A percentile compares a stretch with the other conserved stretches of the same genome.
phyloP scores from a whole-genome alignment of 2,797 vertebrate species.

The Coregonus suidteri region DNA sequence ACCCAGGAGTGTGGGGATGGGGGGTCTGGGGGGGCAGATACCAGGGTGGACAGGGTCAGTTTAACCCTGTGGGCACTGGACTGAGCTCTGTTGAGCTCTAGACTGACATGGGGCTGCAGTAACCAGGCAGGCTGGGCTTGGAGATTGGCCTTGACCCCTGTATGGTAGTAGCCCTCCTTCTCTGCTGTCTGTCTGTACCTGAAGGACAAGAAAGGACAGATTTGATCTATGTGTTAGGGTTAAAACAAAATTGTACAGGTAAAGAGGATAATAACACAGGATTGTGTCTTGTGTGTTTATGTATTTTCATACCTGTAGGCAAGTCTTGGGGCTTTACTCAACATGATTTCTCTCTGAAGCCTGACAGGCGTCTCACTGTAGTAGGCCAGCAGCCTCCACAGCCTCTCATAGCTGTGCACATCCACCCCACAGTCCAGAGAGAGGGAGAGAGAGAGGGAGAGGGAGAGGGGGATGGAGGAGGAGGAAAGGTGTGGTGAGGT shows the following conservation, averaged over 20 bases:
- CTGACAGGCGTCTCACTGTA: slow-evolving; percentile 90
- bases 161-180: slow-evolving; percentile 86
- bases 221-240: neutral
- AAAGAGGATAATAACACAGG: neutral
- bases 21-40: slow-evolving; percentile 9
- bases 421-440: slow-evolving; percentile 83
- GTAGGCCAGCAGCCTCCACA: slow-evolving; percentile 94
- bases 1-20: slow-evolving; percentile 79
- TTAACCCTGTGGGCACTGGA: slow-evolving; percentile 81
- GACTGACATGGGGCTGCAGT: slow-evolving; percentile 80
- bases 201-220: slow-evolving; percentile 56
- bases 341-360: slow-evolving; percentile 79
- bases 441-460: slow-evolving; percentile 70
- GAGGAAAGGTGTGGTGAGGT: slow-evolving; percentile 61
- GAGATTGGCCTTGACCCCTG: slow-evolving; percentile 84
- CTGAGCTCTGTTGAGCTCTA: slow-evolving; percentile 84
- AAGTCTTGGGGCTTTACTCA: slow-evolving; percentile 75
- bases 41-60: slow-evolving; percentile 58
- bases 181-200: slow-evolving; percentile 83
- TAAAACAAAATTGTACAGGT: neutral
- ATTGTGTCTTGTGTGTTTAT: neutral
- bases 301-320: slow-evolving; percentile 74
- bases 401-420: slow-evolving; percentile 80
- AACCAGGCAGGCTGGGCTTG: slow-evolving; percentile 83
- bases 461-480: slow-evolving; percentile 56